Evolutionary conservation across 2,888 invertebrate species (phyloP).

Genomic region (Pandemis corylana): DNA sequence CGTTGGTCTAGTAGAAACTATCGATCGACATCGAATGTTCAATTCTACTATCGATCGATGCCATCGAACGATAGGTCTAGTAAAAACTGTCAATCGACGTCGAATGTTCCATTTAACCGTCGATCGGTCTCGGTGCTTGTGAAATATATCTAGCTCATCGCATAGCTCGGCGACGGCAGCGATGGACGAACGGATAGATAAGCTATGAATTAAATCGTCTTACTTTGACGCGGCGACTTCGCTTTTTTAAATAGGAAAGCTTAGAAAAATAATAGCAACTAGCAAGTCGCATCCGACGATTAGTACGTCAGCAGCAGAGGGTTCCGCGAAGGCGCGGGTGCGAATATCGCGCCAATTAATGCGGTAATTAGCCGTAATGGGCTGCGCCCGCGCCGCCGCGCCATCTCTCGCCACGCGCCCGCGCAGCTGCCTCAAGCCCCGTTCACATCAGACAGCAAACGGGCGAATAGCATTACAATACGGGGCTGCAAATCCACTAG

Average conservation of each 20-base stretch:
- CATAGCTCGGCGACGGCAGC: too few species aligned
- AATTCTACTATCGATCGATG: too few species aligned
- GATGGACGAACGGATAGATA: too few species aligned
- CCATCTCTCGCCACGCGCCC: background rate
- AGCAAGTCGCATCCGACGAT: slow-evolving; percentile 22
- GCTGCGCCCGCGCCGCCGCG: slow-evolving; percentile 41
- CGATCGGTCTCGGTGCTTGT: too few species aligned
- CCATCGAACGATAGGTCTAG: too few species aligned
- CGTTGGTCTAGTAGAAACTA: too few species aligned
- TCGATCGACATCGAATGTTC: too few species aligned
- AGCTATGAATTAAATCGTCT: background rate
- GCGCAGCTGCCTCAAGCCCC: background rate
- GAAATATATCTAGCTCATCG: too few species aligned
- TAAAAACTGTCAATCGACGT: too few species aligned
- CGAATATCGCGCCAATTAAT: slow-evolving; percentile 41
- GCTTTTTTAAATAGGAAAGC: background rate
- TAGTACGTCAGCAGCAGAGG: slow-evolving; percentile 22
- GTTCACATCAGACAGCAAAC: background rate
- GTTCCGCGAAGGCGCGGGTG: slow-evolving; percentile 22
- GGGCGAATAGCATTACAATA: background rate
- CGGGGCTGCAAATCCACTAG: background rate
- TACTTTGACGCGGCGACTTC: background rate
- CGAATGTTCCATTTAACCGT: too few species aligned
- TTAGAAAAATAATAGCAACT: background rate
- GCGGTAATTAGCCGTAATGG: slow-evolving; percentile 44